Evolutionary conservation across 1,140 invertebrate species (phyloP), one percentile per base, ranked within the genome.

Genomic region (Drosophila equinoxialis): DNA sequence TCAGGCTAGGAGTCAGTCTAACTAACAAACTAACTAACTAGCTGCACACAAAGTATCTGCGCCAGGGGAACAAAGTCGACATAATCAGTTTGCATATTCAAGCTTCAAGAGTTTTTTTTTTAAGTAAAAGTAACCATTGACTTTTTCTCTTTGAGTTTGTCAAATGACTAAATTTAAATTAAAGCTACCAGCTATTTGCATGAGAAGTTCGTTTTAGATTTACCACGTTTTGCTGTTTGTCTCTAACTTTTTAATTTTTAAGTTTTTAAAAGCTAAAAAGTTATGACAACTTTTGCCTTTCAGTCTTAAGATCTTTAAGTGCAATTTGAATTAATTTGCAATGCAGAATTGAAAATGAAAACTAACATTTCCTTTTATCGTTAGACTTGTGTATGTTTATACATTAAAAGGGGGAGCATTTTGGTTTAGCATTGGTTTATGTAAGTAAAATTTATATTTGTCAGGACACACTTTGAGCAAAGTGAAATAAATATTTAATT

Each of bases 11-110:
- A 51, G 23, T 33, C 57, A 41, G 64, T 67, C 61, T 23, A 51
- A 51, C 45, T 51, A 51, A 51, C 45, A 23, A 30, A 30, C 30
- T 30, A 30, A 30, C 30, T 30, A 51, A 51, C 45, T 51, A 51
- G 23, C 45, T 51, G 20, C 45, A 23, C 45, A 51, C 8, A 51
- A 51, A 51, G 45, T 51, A 51, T 23, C 17, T 23, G 2, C 17
- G 3, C 17, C 10, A 14, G 20, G 17, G 8, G 17, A 20, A 1
- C 6, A 23, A 20, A 51, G n/a, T 57, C 74, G 61, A 74, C 63
- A 79, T 77, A 74, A 82, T 79, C 57, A 68, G 65, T 83, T 60
- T 67, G 68, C 74, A 81, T 81, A 77, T 77, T 81, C 68, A 59
- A 81, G 20, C 17, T 51, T 51, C 3, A 51, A 23, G 17, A 10